Evolutionary conservation across 2,888 invertebrate genomes (phyloP).

Genomic region (Drymonia ruficornis): DNA sequence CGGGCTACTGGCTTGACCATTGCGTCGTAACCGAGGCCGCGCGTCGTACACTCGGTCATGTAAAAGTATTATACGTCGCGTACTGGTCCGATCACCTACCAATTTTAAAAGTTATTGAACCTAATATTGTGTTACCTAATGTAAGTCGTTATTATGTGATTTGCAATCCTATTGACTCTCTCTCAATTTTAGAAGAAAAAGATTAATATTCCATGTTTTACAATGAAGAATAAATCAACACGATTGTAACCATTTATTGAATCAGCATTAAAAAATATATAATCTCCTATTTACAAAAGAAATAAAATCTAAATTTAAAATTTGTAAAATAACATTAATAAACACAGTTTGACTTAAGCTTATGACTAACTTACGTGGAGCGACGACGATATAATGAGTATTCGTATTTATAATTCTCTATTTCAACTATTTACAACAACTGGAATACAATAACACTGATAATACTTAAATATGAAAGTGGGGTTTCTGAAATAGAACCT

Average conservation of each 20-base stretch:
- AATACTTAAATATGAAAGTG: too few relatives aligned
- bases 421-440: neutral
- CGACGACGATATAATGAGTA: neutral
- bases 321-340: slow-evolving; percentile 20
- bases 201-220: too few relatives aligned
- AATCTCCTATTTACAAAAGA: slow-evolving; percentile 1
- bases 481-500: neutral
- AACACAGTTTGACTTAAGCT: slow-evolving; percentile 12
- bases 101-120: neutral
- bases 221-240: neutral
- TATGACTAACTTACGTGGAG: neutral
- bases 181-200: too few relatives aligned
- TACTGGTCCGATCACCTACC: slow-evolving; percentile 11
- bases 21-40: slow-evolving; percentile 11
- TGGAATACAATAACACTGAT: too few relatives aligned
- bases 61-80: slow-evolving; percentile 3
- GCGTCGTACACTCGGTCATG: neutral
- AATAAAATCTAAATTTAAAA: slow-evolving; percentile 10
- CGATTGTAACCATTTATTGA: slow-evolving; percentile 1
- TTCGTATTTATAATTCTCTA: neutral
- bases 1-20: slow-evolving; percentile 13
- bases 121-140: neutral
- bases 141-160: neutral
- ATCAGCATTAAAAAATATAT: neutral
- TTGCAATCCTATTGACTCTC: too few relatives aligned